Evolutionary conservation across 1,140 invertebrate genomes (phyloP).

Genomic region (Drosophila ohnishii): DNA sequence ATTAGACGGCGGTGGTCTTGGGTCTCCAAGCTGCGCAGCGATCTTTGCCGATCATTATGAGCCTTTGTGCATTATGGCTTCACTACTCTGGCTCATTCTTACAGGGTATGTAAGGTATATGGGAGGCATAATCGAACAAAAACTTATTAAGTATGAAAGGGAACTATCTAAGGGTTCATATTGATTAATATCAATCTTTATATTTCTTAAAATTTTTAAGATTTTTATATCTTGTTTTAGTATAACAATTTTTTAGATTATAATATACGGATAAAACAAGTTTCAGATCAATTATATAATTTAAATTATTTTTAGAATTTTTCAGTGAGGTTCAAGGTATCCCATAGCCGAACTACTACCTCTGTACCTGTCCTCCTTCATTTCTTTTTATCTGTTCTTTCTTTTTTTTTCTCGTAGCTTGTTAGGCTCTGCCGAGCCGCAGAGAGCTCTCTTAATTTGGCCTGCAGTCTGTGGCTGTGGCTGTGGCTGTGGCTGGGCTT

Average conservation of each 20-base stretch:
- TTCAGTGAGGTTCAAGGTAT: conserved; percentile 2
- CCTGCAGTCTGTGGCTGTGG: conserved; percentile 40
- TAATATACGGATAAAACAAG: no score
- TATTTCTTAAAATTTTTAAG: neutral
- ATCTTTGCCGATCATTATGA: conserved; percentile 73
- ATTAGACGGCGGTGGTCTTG: conserved; percentile 75
- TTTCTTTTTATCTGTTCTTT: conserved; percentile 39
- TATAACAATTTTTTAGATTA: no score
- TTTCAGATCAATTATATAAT: neutral
- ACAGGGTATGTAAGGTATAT: conserved; percentile 23
- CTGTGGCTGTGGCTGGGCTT: conserved; percentile 47
- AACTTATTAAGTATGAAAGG: no score
- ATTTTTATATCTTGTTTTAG: neutral
- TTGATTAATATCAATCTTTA: no score
- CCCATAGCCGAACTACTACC: neutral
- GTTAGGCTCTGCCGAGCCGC: conserved; percentile 55
- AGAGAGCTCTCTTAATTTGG: conserved; percentile 67
- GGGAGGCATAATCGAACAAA: neutral
- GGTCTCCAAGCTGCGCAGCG: conserved; percentile 33
- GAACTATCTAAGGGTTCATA: neutral
- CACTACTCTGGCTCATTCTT: conserved; percentile 13
- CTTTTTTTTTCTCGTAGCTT: conserved; percentile 53
- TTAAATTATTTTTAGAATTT: neutral
- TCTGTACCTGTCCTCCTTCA: neutral
- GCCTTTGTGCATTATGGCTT: conserved; percentile 63